These are phyloP conservation scores for Drosophila erecta DNA, from an alignment of 1,140 invertebrate species.

Conservation along the genomic window DNA sequence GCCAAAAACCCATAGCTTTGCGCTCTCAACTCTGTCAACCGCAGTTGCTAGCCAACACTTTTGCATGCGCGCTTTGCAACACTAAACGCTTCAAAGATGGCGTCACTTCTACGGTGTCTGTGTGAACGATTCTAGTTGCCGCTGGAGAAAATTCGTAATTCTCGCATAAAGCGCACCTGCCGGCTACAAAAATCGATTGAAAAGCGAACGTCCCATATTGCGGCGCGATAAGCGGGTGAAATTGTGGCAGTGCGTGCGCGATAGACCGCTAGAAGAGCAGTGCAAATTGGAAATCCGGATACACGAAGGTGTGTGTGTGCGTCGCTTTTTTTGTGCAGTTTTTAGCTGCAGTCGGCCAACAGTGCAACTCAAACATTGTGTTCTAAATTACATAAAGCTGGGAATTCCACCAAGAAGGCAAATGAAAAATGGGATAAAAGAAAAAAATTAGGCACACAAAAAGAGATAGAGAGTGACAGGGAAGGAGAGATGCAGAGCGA, in stretches of 20 bases:
- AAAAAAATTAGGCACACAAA: conserved; percentile 38
- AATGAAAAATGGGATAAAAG: conserved; percentile 27
- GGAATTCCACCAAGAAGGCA: conserved; percentile 19
- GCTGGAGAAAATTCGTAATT: conserved; percentile 69
- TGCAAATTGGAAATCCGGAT: conserved; percentile 37
- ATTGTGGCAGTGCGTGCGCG: conserved; percentile 56
- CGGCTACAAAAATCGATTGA: conserved; percentile 62
- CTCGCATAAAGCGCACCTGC: conserved; percentile 61
- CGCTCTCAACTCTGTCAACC: neutral
- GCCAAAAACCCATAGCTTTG: too few species aligned
- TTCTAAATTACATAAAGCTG: conserved; percentile 52
- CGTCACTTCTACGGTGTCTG: conserved; percentile 74
- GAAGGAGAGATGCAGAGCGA: conserved; percentile 6
- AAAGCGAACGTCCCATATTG: conserved; percentile 56
- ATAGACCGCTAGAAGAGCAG: conserved; percentile 29
- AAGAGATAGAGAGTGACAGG: conserved; percentile 12
- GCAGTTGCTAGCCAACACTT: neutral
- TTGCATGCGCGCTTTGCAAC: conserved; percentile 29
- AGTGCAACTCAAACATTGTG: conserved; percentile 49
- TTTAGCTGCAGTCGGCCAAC: conserved; percentile 20
- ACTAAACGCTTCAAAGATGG: conserved; percentile 65
- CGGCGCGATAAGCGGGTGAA: conserved; percentile 64
- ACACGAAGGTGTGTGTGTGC: conserved; percentile 35
- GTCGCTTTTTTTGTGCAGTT: conserved; percentile 31
- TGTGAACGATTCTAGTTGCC: conserved; percentile 71